Evolutionary conservation across 2,113 vertebrate species (phyloP).

Genomic region (Saguinus midas): DNA sequence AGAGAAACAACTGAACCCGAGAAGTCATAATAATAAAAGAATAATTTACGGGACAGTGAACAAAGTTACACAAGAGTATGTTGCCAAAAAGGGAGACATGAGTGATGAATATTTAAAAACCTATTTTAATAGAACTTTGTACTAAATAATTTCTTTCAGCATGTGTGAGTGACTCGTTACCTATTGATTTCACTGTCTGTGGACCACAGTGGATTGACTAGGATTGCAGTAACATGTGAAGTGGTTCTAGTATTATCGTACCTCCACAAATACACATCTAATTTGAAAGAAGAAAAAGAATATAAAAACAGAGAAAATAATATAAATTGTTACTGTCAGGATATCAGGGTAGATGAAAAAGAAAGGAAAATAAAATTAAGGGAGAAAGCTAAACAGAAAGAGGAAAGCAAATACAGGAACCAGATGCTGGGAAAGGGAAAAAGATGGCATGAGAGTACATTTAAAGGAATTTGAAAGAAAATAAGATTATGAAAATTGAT

Average conservation of each 20-base stretch:
- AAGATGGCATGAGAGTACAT: accelerated
- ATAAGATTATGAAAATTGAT: neutral
- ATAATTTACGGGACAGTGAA: neutral
- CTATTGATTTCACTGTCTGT: neutral
- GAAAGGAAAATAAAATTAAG: neutral
- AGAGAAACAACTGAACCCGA: neutral
- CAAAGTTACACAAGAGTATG: neutral
- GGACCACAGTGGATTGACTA: neutral
- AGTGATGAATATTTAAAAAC: neutral
- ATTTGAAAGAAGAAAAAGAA: neutral
- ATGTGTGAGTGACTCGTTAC: neutral
- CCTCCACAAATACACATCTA: neutral
- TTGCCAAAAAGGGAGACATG: neutral
- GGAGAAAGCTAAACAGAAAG: neutral
- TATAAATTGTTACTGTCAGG: neutral
- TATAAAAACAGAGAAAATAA: neutral
- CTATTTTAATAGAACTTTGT: neutral
- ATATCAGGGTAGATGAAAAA: neutral
- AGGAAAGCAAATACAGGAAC: neutral
- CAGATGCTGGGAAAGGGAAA: neutral
- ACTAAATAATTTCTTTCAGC: neutral
- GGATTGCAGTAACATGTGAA: neutral
- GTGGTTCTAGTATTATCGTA: neutral
- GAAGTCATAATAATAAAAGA: neutral
- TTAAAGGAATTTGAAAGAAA: neutral